Conservation (phyloP, 2,113 vertebrate species). For the Notarius quadriscutis region DNA sequence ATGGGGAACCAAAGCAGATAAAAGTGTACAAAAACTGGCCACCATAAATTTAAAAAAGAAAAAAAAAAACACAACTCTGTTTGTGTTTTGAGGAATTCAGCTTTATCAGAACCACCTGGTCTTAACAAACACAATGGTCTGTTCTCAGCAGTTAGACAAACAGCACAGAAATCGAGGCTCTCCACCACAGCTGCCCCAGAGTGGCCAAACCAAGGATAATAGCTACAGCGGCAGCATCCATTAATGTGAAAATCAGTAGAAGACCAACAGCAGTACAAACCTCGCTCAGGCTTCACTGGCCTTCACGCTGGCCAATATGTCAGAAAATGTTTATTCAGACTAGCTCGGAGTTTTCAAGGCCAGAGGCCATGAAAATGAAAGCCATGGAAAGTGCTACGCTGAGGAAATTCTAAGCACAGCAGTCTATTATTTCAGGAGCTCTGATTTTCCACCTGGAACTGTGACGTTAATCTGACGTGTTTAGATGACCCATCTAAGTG, state of each 20-base stretch:
- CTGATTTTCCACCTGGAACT: constrained; percentile 44
- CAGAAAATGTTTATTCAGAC: constrained; percentile 24
- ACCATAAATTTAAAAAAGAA: not conserved
- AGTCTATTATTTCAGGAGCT: constrained; percentile 15
- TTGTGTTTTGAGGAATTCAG: constrained; percentile 23
- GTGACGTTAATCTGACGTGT: constrained; percentile 34
- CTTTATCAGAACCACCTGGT: constrained; percentile 43
- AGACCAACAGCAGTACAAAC: constrained; percentile 6
- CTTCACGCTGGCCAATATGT: constrained; percentile 35
- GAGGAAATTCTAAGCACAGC: constrained; percentile 43
- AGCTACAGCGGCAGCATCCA: not conserved
- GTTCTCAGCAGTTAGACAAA: constrained; percentile 33
- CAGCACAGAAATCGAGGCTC: not conserved
- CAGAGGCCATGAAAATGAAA: constrained; percentile 34
- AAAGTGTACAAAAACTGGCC: constrained; percentile 7
- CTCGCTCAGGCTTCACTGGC: constrained; percentile 25
- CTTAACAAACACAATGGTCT: constrained; percentile 39
- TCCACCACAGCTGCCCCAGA: constrained; percentile 20
- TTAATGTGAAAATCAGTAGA: constrained; percentile 16
- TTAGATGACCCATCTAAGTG: constrained; percentile 21
- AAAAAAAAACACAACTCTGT: not conserved
- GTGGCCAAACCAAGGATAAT: constrained; percentile 9
- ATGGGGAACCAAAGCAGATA: not conserved
- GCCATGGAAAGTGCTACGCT: constrained; percentile 12
- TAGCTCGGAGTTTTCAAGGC: constrained; percentile 41